Evolutionary conservation across 1,140 invertebrate species (phyloP).

Genomic region (Arctopsyche grandis): DNA sequence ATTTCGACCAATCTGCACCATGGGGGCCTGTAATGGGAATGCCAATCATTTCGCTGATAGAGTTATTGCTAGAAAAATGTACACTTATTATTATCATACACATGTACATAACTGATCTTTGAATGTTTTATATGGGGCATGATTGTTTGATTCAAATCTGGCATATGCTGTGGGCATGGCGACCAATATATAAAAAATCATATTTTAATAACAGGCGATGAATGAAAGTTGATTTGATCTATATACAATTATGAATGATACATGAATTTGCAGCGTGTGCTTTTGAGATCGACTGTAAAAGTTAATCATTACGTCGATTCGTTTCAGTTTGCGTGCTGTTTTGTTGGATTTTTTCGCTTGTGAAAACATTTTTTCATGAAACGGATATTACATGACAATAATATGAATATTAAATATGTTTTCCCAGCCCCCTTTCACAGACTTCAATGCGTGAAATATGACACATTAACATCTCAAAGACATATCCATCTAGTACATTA

Average conservation of each 20-base stretch:
- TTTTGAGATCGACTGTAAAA: conserved; percentile 2
- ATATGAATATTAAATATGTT: too few relatives aligned
- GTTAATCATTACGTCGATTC: too few relatives aligned
- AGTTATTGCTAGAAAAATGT: neutral
- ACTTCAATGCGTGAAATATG: too few relatives aligned
- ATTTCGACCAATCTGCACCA: conserved; percentile 15
- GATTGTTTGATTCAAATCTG: neutral
- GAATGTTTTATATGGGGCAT: neutral
- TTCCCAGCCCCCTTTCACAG: too few relatives aligned
- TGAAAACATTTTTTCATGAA: too few relatives aligned
- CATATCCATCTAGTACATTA: too few relatives aligned
- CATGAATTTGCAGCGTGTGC: conserved; percentile 3
- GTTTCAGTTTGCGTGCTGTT: neutral
- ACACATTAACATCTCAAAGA: too few relatives aligned
- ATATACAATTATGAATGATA: neutral
- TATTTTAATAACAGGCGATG: neutral
- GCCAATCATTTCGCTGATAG: conserved; percentile 22
- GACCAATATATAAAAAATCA: neutral
- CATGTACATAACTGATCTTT: neutral
- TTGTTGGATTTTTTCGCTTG: neutral
- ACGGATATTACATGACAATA: too few relatives aligned
- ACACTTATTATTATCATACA: too few relatives aligned
- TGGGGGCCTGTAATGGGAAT: conserved; percentile 12
- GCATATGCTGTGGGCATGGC: too few relatives aligned
- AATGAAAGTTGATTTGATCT: conserved; percentile 24